Conservation (phyloP, 1,140 invertebrate genomes). For the Drosophila pseudoananassae region DNA sequence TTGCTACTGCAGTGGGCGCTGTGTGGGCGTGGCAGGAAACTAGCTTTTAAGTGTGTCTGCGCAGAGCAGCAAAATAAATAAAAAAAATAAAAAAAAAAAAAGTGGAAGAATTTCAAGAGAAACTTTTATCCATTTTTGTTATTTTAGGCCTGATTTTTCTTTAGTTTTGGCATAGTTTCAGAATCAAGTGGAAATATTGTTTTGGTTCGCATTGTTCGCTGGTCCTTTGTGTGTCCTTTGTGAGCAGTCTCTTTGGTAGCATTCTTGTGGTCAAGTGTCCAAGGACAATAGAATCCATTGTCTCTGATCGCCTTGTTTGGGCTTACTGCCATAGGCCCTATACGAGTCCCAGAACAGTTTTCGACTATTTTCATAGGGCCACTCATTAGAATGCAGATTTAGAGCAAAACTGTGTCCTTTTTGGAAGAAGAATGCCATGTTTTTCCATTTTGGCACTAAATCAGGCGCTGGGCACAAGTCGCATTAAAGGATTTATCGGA, state of each 20-base stretch:
- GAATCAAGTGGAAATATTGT: conserved; percentile 59
- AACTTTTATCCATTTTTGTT: conserved; percentile 27
- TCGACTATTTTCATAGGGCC: not conserved
- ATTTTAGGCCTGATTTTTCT: conserved; percentile 39
- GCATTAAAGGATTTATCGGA: conserved; percentile 74
- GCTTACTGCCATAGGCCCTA: not conserved
- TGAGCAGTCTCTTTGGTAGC: conserved; percentile 16
- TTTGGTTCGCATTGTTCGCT: not conserved
- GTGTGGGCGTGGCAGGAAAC: conserved; percentile 70
- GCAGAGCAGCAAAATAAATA: conserved; percentile 10
- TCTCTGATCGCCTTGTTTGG: conserved; percentile 2
- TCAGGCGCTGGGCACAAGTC: conserved; percentile 42
- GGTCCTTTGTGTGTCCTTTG: conserved; percentile 17
- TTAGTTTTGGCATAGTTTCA: conserved; percentile 43
- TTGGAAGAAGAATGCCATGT: conserved; percentile 15
- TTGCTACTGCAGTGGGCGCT: conserved; percentile 14
- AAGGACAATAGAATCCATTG: conserved; percentile 29
- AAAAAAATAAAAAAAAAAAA: not conserved
- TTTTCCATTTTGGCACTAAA: conserved; percentile 42
- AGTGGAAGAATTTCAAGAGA: conserved; percentile 47
- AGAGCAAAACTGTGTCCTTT: conserved; percentile 44
- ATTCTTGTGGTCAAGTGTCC: conserved; percentile 41
- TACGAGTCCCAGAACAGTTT: too few species aligned
- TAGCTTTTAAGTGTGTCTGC: conserved; percentile 77
- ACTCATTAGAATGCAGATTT: conserved; percentile 64